These are phyloP conservation scores for Saccostrea glomerata DNA, from an alignment of 1,140 invertebrate species.

Conservation along the genomic window DNA sequence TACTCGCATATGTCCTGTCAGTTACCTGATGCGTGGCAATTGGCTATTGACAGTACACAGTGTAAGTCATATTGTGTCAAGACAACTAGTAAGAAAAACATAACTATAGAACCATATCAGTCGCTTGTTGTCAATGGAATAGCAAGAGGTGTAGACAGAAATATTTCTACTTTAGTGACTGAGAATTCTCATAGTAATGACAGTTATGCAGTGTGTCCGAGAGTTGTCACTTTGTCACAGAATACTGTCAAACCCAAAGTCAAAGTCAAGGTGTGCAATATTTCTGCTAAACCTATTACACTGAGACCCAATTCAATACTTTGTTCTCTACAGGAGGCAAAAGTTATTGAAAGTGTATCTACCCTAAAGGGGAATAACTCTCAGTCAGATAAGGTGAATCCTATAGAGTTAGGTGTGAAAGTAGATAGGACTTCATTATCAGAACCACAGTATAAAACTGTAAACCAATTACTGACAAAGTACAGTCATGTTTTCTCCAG, in stretches of 20 bases:
- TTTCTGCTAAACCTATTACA: constrained; percentile 41
- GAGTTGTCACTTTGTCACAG: constrained; percentile 36
- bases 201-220: constrained; percentile 44
- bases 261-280: constrained; percentile 43
- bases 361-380: background rate
- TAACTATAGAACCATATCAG: background rate
- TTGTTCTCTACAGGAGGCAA: constrained; percentile 12
- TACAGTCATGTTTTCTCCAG: constrained; percentile 24
- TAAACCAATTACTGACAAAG: background rate
- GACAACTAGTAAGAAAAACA: background rate
- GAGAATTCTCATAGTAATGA: constrained; percentile 30
- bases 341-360: background rate
- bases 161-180: constrained; percentile 42
- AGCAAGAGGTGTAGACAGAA: background rate
- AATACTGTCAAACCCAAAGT: constrained; percentile 32
- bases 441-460: background rate
- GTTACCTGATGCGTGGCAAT: background rate
- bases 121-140: background rate
- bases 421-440: background rate
- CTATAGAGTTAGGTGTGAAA: constrained; percentile 4
- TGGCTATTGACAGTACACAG: background rate
- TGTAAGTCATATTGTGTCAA: background rate
- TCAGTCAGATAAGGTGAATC: background rate
- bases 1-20: no score
- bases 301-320: constrained; percentile 39